A percentile compares a stretch with the other conserved stretches of the same genome.
Evolutionary conservation across 1,140 invertebrate genomes (phyloP).

Genomic region (Macrobrachium rosenbergii): DNA sequence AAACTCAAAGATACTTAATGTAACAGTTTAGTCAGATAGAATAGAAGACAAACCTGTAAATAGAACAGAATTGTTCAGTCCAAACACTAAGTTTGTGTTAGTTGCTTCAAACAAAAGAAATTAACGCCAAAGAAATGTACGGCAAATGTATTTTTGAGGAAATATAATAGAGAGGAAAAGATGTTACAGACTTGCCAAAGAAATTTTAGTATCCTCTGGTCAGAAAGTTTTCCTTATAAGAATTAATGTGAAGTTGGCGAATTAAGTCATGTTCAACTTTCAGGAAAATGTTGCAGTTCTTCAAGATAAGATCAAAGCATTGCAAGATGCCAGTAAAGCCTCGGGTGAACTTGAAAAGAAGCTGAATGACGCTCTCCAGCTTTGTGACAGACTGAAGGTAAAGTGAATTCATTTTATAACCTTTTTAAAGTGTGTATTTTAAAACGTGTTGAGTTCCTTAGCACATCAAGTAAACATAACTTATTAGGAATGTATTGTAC

Average conservation of each 20-base stretch:
- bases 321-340: slow-evolving; percentile 18
- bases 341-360: slow-evolving; percentile 41
- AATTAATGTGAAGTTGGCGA: no score
- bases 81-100: no score
- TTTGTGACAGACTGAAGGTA: slow-evolving; percentile 31
- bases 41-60: no score
- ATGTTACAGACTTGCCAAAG: no score
- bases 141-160: neutral
- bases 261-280: slow-evolving; percentile 4
- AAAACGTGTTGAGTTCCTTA: no score
- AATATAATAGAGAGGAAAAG: neutral
- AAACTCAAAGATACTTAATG: no score
- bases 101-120: neutral
- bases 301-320: slow-evolving; percentile 35
- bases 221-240: neutral
- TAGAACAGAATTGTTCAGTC: no score
- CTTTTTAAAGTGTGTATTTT: neutral
- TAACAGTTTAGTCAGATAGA: no score
- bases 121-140: neutral
- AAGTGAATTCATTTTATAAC: neutral
- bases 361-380: slow-evolving; percentile 14
- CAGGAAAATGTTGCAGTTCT: slow-evolving; percentile 22
- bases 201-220: neutral
- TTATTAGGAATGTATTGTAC: no score
- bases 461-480: no score